Evolutionary conservation across 2,797 vertebrate genomes (phyloP), one percentile per base, ranked within the genome.

Genomic region (Onychomys arenicola): DNA sequence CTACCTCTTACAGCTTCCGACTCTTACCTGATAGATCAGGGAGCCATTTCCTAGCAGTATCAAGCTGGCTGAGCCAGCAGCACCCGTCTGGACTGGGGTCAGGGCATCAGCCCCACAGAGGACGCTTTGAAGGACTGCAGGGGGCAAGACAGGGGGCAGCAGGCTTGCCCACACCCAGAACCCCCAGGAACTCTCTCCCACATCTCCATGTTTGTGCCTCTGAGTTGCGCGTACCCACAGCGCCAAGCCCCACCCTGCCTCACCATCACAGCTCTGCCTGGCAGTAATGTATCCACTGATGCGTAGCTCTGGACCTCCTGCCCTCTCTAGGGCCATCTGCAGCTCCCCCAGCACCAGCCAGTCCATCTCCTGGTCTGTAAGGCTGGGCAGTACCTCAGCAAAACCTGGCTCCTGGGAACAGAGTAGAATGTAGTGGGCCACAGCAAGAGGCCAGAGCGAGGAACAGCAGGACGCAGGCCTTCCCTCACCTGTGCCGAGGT

Each of bases 241-340:
- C 25, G 27, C 90, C 82, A 59, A 49, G 52, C 14, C 88, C 78
- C 59, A 16, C 29, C 91, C 94, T 1, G 0, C 40, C 86, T 99
- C 98, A 99, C 99, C 99, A 98, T 99, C 99, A 73, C 99, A 99
- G 63, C 99, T 99, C 97, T 99, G 99, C 97, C 99, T 99, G 97
- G 99, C 98, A 2, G 99, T 99, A 97, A 99, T 99, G 98, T 98
- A 98, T 92, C 99, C 99, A 0, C 99, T 99, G 98, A 99, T 99
- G 63, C 98, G 98, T 6, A 97, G 98, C 0, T 98, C 96, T 16
- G 98, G 98, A 71, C 49, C 98, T 52, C 98, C 99, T 95, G 99
- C 98, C 0, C 99, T 99, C 91, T 99, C 99, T 17, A 99, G 99
- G 21, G 98, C 55, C 27, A 99, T 99, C 98, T 98, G 99, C 97